These are phyloP conservation scores for Leptinotarsa undecemlineata DNA, from an alignment of 1,140 invertebrate species.

Conservation along the genomic window DNA sequence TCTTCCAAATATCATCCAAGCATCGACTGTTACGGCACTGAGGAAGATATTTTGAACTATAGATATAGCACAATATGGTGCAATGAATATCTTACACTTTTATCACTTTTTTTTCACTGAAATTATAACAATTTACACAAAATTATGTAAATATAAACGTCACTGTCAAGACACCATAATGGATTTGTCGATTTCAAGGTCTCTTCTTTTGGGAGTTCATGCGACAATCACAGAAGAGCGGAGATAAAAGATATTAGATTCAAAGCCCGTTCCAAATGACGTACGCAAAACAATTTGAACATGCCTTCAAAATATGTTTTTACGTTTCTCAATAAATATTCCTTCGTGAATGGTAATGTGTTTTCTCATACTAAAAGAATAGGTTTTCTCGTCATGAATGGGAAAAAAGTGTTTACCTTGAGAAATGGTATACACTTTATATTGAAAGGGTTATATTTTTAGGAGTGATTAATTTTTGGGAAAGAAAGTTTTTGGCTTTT, in stretches of 20 bases:
- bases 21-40: neutral
- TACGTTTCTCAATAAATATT: no score
- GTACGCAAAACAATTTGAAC: no score
- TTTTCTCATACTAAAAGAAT: no score
- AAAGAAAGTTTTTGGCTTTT: no score
- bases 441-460: no score
- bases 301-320: no score
- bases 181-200: constrained; percentile 29
- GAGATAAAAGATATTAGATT: constrained; percentile 8
- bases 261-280: neutral
- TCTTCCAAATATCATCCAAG: constrained; percentile 9
- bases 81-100: neutral
- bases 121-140: constrained; percentile 21
- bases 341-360: no score
- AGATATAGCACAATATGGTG: constrained; percentile 10
- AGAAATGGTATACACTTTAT: no score
- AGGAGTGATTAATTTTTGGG: no score
- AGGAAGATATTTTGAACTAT: neutral
- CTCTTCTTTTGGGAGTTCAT: constrained; percentile 11
- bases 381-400: no score
- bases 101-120: constrained; percentile 22
- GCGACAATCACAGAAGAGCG: neutral
- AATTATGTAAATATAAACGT: constrained; percentile 31
- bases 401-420: no score
- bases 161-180: constrained; percentile 31